Evolutionary conservation across 2,113 vertebrate genomes (phyloP).

Genomic region (Cromileptes altivelis): DNA sequence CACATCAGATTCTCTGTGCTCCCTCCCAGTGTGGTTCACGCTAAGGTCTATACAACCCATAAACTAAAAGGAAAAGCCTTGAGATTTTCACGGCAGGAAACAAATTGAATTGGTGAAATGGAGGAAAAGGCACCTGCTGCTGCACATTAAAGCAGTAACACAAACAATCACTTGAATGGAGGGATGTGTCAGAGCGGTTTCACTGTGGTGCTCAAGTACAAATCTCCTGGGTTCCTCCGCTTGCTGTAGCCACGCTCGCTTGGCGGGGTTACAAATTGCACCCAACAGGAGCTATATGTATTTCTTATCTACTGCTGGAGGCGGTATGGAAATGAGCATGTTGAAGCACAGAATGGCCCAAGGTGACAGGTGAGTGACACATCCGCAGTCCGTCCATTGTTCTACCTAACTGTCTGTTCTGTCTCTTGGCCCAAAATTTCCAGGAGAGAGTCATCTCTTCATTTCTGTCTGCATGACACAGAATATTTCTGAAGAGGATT

Average conservation of each 20-base stretch:
- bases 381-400: slow-evolving; percentile 26
- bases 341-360: slow-evolving; percentile 48
- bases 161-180: slow-evolving; percentile 57
- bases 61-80: slow-evolving; percentile 65
- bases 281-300: slow-evolving; percentile 34
- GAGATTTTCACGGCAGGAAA: slow-evolving; percentile 72
- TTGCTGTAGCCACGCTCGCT: slow-evolving; percentile 23
- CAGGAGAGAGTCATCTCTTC: neutral
- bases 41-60: slow-evolving; percentile 48
- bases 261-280: slow-evolving; percentile 50
- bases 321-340: slow-evolving; percentile 37
- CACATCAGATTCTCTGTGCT: slow-evolving; percentile 46
- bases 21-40: slow-evolving; percentile 25
- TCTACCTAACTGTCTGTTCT: slow-evolving; percentile 10
- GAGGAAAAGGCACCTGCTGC: slow-evolving; percentile 72
- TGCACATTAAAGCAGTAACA: slow-evolving; percentile 67
- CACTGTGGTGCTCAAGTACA: slow-evolving; percentile 32
- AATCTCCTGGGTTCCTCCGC: slow-evolving; percentile 45
- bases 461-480: neutral
- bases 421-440: neutral
- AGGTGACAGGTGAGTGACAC: slow-evolving; percentile 65
- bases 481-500: neutral
- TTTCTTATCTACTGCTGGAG: slow-evolving; percentile 57
- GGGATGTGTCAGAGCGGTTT: slow-evolving; percentile 54
- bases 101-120: slow-evolving; percentile 74